These are phyloP conservation scores for Cantharis rustica DNA, from an alignment of 2,888 invertebrate genomes.

Conservation along the genomic window DNA sequence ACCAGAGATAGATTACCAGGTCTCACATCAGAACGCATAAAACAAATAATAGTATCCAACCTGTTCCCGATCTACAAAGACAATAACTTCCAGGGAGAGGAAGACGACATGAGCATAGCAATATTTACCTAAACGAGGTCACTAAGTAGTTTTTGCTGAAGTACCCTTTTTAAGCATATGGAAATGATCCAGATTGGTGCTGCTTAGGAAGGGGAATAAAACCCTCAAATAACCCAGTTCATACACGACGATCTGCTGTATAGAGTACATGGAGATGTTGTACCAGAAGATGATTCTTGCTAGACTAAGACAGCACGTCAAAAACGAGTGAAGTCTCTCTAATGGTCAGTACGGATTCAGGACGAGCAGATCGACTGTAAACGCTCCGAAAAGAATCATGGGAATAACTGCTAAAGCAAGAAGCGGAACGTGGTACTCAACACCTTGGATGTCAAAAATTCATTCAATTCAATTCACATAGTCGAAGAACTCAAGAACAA, in stretches of 20 bases:
- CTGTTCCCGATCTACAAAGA: too few species aligned
- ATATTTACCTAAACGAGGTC: too few species aligned
- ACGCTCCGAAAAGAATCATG: not conserved
- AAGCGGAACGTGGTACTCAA: not conserved
- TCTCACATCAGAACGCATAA: too few species aligned
- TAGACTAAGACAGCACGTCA: slow-evolving; percentile 2
- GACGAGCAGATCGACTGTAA: not conserved
- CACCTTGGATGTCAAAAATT: not conserved
- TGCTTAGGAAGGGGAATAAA: slow-evolving; percentile 5
- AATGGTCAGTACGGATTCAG: slow-evolving; percentile 6
- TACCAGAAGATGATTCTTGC: slow-evolving; percentile 4
- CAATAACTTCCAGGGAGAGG: too few species aligned
- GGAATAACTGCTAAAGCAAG: not conserved
- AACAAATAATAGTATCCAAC: too few species aligned
- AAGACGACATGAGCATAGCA: too few species aligned
- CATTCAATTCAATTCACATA: not conserved
- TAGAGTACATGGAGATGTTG: slow-evolving; percentile 3
- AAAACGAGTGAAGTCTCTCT: not conserved
- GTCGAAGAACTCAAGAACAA: too few species aligned
- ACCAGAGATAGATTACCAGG: too few species aligned
- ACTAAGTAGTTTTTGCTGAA: too few species aligned
- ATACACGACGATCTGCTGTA: slow-evolving; percentile 13
- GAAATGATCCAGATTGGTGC: slow-evolving; percentile 1
- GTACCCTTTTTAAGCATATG: slow-evolving; percentile 3
- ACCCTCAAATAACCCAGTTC: not conserved